Evolutionary conservation across 2,797 vertebrate species (phyloP).

Genomic region (Artibeus jamaicensis): DNA sequence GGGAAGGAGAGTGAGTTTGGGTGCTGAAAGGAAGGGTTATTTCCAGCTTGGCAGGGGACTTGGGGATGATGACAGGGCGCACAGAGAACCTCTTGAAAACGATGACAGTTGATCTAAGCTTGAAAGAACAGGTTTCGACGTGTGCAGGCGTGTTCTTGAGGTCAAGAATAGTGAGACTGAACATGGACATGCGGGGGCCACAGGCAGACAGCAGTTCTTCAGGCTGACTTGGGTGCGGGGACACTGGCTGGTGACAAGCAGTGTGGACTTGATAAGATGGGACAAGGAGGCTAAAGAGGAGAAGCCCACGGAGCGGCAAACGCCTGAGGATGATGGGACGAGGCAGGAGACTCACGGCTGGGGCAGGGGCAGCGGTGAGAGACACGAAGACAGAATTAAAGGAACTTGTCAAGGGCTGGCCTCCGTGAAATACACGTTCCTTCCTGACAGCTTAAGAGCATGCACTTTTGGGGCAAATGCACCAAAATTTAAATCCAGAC

Average conservation of each 20-base stretch:
- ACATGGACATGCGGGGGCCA: fast-evolving
- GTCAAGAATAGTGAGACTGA: too few species aligned
- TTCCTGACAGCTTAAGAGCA: not conserved
- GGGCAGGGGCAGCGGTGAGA: not conserved
- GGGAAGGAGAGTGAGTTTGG: too few species aligned
- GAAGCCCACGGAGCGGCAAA: fast-evolving
- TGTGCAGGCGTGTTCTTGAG: not conserved
- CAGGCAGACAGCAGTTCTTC: not conserved
- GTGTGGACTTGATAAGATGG: not conserved
- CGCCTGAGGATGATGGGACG: not conserved
- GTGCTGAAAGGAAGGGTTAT: not conserved
- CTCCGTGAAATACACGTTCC: not conserved
- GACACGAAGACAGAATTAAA: not conserved
- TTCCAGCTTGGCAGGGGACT: not conserved
- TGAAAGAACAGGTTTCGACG: not conserved
- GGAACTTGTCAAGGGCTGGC: not conserved
- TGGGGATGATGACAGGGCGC: not conserved
- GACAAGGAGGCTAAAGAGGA: not conserved
- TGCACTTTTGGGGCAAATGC: not conserved
- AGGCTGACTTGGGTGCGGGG: not conserved
- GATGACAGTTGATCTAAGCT: not conserved
- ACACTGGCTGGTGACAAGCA: not conserved
- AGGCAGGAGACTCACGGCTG: not conserved
- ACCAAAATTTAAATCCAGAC: not conserved
- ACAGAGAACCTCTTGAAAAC: not conserved